These are phyloP conservation scores for Carlito syrichta DNA, from an alignment of 2,113 vertebrate genomes.

Conservation along the genomic window DNA sequence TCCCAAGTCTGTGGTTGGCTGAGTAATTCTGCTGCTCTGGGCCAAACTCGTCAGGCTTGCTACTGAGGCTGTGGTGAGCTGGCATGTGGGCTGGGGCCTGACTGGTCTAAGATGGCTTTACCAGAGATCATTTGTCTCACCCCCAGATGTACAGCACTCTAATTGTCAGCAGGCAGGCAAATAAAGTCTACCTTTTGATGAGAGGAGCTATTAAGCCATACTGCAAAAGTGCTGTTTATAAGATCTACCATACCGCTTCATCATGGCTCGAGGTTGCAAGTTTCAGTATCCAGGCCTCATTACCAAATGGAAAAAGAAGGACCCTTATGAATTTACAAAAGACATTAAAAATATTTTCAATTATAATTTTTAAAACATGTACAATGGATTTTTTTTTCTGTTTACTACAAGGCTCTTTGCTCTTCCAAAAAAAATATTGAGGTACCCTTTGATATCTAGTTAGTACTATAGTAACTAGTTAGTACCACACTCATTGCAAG, in stretches of 20 bases:
- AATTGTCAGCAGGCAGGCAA: background rate
- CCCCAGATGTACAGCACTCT: background rate
- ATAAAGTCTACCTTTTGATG: background rate
- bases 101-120: background rate
- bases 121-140: background rate
- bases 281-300: background rate
- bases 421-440: background rate
- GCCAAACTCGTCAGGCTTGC: background rate
- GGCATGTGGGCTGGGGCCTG: background rate
- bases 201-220: background rate
- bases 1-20: background rate
- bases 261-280: background rate
- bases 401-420: background rate
- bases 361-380: background rate
- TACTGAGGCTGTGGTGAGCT: background rate
- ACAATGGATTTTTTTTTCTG: background rate
- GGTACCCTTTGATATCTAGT: background rate
- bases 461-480: background rate
- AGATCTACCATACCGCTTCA: background rate
- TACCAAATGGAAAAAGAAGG: background rate
- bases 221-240: background rate
- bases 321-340: background rate
- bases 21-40: background rate
- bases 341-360: background rate
- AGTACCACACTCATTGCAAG: background rate